A percentile compares a stretch with the other conserved stretches of the same genome.
phyloP scores from a whole-genome alignment of 2,797 vertebrate species.

The Eulemur rubriventer region DNA sequence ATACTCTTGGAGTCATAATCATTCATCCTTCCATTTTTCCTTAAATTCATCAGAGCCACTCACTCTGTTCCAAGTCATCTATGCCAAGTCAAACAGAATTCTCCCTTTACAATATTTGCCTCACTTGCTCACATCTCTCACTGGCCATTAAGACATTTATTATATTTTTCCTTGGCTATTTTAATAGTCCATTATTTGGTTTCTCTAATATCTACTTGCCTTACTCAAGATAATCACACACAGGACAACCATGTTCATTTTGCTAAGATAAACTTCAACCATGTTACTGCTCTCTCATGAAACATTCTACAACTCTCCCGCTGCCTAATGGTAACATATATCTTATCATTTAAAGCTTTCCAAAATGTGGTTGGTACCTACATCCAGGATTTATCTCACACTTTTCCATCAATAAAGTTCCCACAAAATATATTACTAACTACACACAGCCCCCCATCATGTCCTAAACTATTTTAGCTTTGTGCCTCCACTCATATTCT shows the following conservation, averaged over 20 bases:
- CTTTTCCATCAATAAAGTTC: background rate
- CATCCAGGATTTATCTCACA: background rate
- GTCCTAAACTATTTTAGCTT: background rate
- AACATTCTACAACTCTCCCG: background rate
- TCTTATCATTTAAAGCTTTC: background rate
- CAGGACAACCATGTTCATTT: background rate
- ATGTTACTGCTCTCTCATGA: background rate
- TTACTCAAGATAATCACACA: constrained; percentile 4
- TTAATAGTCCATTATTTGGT: background rate
- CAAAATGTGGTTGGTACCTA: background rate
- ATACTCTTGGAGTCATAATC: background rate
- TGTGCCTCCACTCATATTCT: background rate
- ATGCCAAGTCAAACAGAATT: background rate
- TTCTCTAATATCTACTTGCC: background rate
- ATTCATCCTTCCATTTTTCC: background rate
- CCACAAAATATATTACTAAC: background rate
- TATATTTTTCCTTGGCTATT: background rate
- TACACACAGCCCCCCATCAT: no score
- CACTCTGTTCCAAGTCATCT: background rate
- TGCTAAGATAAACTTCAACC: background rate
- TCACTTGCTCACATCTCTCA: background rate
- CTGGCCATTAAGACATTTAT: background rate
- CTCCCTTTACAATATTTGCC: background rate
- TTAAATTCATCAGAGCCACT: background rate
- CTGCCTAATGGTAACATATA: background rate